These are phyloP conservation scores for Aphelocoma californica DNA, from an alignment of 2,797 vertebrate genomes.

Conservation along the genomic window DNA sequence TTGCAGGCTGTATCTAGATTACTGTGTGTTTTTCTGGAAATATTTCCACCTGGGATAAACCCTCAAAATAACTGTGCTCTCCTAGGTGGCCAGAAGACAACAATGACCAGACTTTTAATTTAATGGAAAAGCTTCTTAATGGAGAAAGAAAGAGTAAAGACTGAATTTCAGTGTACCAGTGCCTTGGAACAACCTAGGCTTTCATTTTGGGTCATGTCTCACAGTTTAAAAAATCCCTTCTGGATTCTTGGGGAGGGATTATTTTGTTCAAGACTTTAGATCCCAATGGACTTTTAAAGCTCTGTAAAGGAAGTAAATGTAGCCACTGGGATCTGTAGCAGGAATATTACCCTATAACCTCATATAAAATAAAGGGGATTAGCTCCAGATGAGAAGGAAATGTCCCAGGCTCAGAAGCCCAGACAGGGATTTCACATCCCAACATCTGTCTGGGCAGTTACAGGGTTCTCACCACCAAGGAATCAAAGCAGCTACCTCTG, in stretches of 20 bases:
- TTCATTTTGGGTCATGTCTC: not conserved
- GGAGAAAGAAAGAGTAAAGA: not conserved
- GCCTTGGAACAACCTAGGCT: not conserved
- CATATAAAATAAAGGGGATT: not conserved
- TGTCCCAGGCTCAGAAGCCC: not conserved
- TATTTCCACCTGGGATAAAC: not conserved
- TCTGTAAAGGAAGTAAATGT: not conserved
- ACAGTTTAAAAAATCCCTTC: not conserved
- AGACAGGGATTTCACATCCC: not conserved
- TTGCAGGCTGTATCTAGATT: not conserved
- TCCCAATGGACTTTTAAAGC: not conserved
- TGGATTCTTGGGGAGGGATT: not conserved
- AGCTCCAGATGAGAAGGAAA: not conserved
- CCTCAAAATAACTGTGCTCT: not conserved
- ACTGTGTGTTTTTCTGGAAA: not conserved
- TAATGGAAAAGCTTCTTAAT: not conserved
- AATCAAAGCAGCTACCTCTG: not conserved
- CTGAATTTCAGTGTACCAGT: not conserved
- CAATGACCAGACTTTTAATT: not conserved
- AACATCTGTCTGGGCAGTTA: not conserved
- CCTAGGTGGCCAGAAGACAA: not conserved
- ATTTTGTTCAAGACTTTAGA: not conserved
- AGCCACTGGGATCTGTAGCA: not conserved
- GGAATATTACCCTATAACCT: not conserved
- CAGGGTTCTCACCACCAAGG: not conserved